Conservation (phyloP, 2,888 invertebrate genomes). For the Myopa testacea region DNA sequence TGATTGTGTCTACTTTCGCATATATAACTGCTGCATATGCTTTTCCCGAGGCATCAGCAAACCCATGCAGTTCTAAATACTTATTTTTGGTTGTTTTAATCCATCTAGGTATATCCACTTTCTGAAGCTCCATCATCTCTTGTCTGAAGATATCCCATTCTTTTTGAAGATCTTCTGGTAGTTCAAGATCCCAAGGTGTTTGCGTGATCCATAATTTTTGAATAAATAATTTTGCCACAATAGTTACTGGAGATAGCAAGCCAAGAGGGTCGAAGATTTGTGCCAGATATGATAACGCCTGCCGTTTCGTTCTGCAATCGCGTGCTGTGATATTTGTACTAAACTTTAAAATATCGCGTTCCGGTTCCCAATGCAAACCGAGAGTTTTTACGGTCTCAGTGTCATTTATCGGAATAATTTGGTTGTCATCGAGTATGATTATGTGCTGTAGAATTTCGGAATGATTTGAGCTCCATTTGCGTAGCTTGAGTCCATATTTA, state of each 20-base stretch:
- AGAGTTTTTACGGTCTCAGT: too few species aligned
- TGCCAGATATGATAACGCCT: constrained; percentile 7
- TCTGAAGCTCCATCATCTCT: neutral
- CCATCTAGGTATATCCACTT: constrained; percentile 4
- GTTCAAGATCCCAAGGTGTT: too few species aligned
- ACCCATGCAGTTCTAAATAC: neutral
- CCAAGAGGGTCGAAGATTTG: constrained; percentile 35
- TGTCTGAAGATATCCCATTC: constrained; percentile 7
- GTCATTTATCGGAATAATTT: neutral
- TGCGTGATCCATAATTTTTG: too few species aligned
- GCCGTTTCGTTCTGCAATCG: constrained; percentile 1
- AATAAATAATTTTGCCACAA: neutral
- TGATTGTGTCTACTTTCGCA: neutral
- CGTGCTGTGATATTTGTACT: neutral
- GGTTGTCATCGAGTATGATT: too few species aligned
- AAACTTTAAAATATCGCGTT: neutral
- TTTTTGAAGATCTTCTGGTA: neutral
- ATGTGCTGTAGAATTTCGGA: constrained; percentile 33
- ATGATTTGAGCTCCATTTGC: constrained; percentile 47
- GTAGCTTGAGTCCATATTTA: constrained; percentile 40
- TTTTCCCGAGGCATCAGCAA: constrained; percentile 13
- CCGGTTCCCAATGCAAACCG: too few species aligned
- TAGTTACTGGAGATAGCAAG: constrained; percentile 21
- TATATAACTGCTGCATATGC: constrained; percentile 6
- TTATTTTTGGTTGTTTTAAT: constrained; percentile 4